Base-by-base conservation (phyloP, 2,797 vertebrate species). In the Schizothorax lantsangensis region DNA sequence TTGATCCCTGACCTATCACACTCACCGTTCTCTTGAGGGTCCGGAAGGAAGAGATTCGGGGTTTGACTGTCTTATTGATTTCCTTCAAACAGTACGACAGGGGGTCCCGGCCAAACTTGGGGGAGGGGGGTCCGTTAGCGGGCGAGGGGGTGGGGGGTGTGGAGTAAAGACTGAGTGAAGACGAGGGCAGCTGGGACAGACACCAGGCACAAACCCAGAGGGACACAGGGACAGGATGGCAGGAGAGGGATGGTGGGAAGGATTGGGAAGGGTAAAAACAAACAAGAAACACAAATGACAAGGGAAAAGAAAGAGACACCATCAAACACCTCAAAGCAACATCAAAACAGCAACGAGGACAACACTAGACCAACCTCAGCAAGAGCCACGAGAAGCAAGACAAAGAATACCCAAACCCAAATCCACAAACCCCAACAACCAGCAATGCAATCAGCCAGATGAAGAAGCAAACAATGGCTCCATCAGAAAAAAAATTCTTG, bases 21-120 rank as follows among this genome's bases (percentile, higher is more conserved):
- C 97, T 98, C 97, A 97, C 97, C 97, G 95, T 96, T 96, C 96
- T 95, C 93, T 95, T 95, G 91, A 97, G 95, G 87, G 95, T 97
- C 96, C 96, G 95, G 96, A 98, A 97, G 92, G 97, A 97, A 86
- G 96, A 96, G 94, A 98, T 97, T 96, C 97, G 95, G 91, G 97
- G 97, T 97, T 98, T 98, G 96, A 98, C 97, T 92, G 97, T 97
- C 96, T 97, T 97, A 97, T 97, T 98, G 96, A 98, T 97, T 96
- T 98, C 97, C 93, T 97, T 97, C 96, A 98, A 96, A 96, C 96
- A 97, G 96, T 97, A 97, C 92, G 97, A 97, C 95, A 98, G 94
- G 88, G 97, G 96, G 93, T 97, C 97, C 93, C 96, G 96, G 95
- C 95, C 95, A 93, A 97, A 97, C 95, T 97, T 97, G 91, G 97